Base-by-base conservation (phyloP, 2,797 vertebrate species). In the Xyrichtys novacula region DNA sequence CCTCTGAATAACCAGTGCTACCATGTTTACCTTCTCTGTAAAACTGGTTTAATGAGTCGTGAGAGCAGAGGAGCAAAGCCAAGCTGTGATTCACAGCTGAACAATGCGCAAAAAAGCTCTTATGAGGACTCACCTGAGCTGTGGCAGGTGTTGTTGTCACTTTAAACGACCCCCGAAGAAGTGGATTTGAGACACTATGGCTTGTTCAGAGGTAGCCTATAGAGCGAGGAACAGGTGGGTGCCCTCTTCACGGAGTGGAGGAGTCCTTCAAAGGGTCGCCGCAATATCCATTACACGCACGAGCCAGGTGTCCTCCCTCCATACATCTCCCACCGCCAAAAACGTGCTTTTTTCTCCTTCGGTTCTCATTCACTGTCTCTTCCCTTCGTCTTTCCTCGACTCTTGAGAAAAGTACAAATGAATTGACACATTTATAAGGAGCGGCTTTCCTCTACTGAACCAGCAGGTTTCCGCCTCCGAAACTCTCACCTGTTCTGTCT, bases 401-500 rank as follows among this genome's bases (percentile, higher is more conserved):
- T 47, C 57, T 46, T 10, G 4, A 54, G 34, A 29, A 23, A 20
- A 28, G 4, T 10, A 10, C 50, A 39, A 6, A 40, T 22, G 53
- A 52, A 60, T n/a, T 64, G 67, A 60, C 48, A 88, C 43, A 58
- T 85, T 80, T 87, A 88, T 87, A 86, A 84, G 80, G 57, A 67
- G 71, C 44, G 73, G 62, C 77, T 76, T 16, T 34, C 61, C 7
- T 57, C 66, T 50, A 76, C 78, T 62, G 60, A 76, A 81, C 85
- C 71, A 60, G 76, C 84, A 89, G 78, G 92, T 93, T 89, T 93
- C 89, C 92, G 85, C 91, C 93, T 91, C 91, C 90, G 92, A 94
- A 93, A 93, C 92, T 91, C 72, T 82, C 89, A 94, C 93, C 94
- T 94, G 94, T 89, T n/a, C 85, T 74, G 56, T 5, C 43, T 68